These are phyloP conservation scores for Misgurnus anguillicaudatus DNA, from an alignment of 2,113 vertebrate species.

Conservation along the genomic window DNA sequence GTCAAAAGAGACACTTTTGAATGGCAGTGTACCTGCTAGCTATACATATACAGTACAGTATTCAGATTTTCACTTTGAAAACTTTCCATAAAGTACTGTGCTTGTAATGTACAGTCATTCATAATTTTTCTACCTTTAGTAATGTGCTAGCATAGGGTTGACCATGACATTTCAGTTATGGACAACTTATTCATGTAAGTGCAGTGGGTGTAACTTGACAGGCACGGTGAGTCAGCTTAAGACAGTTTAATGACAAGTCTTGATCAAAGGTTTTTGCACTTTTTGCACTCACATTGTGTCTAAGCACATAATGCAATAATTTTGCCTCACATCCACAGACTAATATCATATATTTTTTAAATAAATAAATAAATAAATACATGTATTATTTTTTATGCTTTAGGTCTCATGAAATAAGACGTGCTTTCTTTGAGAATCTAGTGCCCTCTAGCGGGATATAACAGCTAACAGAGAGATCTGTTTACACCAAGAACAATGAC, in stretches of 20 bases:
- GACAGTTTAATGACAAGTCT: background rate
- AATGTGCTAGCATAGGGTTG: background rate
- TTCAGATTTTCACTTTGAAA: constrained; percentile 1
- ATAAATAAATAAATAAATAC: no score
- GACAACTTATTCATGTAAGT: constrained; percentile 34
- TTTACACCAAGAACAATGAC: no score
- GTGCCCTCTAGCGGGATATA: constrained; percentile 20
- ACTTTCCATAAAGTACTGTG: background rate
- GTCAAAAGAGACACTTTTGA: background rate
- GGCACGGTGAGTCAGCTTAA: constrained; percentile 4
- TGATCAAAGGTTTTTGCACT: background rate
- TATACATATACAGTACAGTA: no score
- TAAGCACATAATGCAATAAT: background rate
- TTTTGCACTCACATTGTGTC: background rate
- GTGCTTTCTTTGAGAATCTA: constrained; percentile 4
- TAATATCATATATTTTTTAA: no score
- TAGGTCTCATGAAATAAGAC: background rate
- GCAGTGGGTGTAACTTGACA: background rate
- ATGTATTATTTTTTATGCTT: background rate
- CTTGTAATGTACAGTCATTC: background rate
- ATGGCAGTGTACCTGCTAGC: no score
- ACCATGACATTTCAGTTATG: constrained; percentile 32
- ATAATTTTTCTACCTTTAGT: constrained; percentile 15
- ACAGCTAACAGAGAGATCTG: background rate
- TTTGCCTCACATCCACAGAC: background rate